These are phyloP conservation scores for Halictus rubicundus DNA, from an alignment of 1,140 invertebrate species.

Conservation along the genomic window DNA sequence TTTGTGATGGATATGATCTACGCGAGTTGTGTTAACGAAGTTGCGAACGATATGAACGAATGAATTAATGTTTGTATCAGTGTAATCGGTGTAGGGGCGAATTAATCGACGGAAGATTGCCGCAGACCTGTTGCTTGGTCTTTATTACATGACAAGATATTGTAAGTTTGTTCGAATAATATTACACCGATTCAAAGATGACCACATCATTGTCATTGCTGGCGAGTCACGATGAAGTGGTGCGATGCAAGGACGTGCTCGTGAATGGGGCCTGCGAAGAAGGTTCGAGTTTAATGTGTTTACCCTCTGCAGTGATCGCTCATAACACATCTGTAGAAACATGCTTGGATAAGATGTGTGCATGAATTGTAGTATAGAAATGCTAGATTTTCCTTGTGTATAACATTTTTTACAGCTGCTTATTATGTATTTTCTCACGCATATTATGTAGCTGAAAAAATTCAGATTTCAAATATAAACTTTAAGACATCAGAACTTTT, in stretches of 20 bases:
- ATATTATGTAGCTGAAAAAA: no score
- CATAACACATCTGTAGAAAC: not conserved
- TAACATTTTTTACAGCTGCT: no score
- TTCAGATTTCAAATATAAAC: not conserved
- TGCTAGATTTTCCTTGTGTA: no score
- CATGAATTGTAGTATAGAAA: no score
- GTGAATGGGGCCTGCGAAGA: constrained; percentile 85
- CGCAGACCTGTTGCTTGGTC: not conserved
- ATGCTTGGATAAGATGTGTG: not conserved
- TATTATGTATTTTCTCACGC: no score
- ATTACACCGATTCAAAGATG: constrained; percentile 47
- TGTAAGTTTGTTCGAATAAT: not conserved
- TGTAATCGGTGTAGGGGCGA: not conserved
- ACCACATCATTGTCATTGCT: constrained; percentile 78
- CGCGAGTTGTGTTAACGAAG: not conserved
- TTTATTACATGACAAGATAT: not conserved
- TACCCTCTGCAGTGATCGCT: not conserved
- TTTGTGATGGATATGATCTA: constrained; percentile 12
- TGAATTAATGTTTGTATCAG: constrained; percentile 1
- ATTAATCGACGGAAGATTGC: not conserved
- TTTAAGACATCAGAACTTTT: no score
- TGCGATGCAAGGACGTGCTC: constrained; percentile 84
- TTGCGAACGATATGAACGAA: not conserved
- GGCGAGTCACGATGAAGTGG: constrained; percentile 85
- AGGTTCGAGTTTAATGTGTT: constrained; percentile 78